Evolutionary conservation across 2,888 invertebrate genomes (phyloP), one percentile per base, ranked within the genome.

Genomic region (Phortica magna): DNA sequence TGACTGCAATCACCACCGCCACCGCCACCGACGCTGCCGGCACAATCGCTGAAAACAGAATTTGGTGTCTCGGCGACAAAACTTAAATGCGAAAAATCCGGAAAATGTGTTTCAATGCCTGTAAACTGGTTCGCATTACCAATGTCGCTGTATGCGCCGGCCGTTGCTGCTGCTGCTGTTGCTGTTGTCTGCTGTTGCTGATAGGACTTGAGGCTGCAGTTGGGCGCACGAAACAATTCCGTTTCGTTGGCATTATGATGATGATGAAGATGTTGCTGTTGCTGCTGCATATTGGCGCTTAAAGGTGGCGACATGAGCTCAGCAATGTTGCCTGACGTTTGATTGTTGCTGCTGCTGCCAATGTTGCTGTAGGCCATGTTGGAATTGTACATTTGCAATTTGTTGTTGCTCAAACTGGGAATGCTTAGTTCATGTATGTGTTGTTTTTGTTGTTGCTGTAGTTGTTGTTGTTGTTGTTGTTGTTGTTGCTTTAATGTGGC

Each of bases 21-120:
- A 64, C 70, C 68, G 0, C 71, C 80, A 39, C 77, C 73, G 31
- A 5, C 12, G n/a, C 22, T 53, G 9, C 64, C 74, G 7, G 57
- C 75, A 76, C 84, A 77, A n/a, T 90, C 88, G 59, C 90, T 87
- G 73, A 90, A 91, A 70, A 90, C 89, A n/a, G 92, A 92, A 61
- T 85, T 92, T 4, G 92, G 92, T 19, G 92, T 92, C 78, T 92
- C 92, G 61, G 88, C 88, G 48, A 87, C 83, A 53, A 86, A 88
- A 79, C 83, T 88, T 22, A 84, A 85, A 82, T 82, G 88, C 67
- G 91, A 89, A 73, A 90, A 89, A 76, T 91, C 91, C 75, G 87
- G 84, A 81, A 89, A 91, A 77, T 90, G 89, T 71, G 87, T 76
- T 10, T 90, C 90, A 6, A 82, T 84, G 61, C 83, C 83, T 48